Base-by-base conservation (phyloP, 2,113 vertebrate genomes). In the Ptilorrhoa leucosticta region DNA sequence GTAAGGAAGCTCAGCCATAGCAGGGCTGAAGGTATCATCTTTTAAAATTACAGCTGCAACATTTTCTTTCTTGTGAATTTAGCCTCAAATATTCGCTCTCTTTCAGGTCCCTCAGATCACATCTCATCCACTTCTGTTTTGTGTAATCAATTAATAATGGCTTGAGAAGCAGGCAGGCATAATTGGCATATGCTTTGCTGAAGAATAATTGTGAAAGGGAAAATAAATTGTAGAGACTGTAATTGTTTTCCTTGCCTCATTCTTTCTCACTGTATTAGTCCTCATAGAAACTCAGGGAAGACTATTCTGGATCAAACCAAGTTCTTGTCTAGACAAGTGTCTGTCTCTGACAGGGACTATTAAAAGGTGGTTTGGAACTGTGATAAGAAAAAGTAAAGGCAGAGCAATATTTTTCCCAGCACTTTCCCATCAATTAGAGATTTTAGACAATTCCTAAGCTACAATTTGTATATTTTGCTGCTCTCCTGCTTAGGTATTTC, bases 81-180 rank as follows among this genome's bases (percentile, higher is more conserved):
- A 89, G 79, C 83, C 83, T 89, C 26, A 30, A 93, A 70, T 78
- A 71, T 40, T 88, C 22, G 3, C 39, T 87, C 51, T 78, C 30
- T 85, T 88, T 89, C 45, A 54, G 54, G 68, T 82, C 82, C 73
- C 93, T 91, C 85, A 48, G 88, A 60, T 47, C 71, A 45, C 71
- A 81, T 77, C 83, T 93, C 86, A 64, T 75, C 37, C n/a, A 24
- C 76, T 88, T 87, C 68, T 94, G 58, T 66, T 91, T 90, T 86
- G 56, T 89, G 68, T 82, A 81, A 92, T 94, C 90, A 82, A 78
- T 89, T 93, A 95, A 78, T 79, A 93, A 69, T 50, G 76, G 56
- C 73, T 89, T 53, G 76, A 92, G 90, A 79, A 82, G 48, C 7
- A 69, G 80, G 42, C 65, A 90, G 61, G 31, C 86, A 75, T 78